phyloP scores from a whole-genome alignment of 2,113 vertebrate genomes.

The Callaeas wilsoni region DNA sequence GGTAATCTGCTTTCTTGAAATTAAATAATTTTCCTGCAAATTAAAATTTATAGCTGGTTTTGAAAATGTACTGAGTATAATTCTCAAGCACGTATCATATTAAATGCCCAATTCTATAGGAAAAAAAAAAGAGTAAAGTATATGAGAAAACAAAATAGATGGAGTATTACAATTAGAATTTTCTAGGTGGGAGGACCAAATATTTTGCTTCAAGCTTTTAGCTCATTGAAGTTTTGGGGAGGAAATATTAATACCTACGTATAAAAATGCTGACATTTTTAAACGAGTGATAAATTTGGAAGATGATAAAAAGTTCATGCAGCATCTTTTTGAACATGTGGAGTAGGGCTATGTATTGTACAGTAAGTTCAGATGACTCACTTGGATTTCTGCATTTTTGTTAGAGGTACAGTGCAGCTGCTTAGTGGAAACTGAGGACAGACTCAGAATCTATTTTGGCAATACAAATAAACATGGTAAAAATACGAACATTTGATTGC shows the following conservation, averaged over 20 bases:
- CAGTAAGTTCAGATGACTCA: not conserved
- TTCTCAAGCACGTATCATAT: not conserved
- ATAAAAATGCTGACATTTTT: not conserved
- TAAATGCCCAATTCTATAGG: not conserved
- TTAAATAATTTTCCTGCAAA: slow-evolving; percentile 5
- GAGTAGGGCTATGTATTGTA: not conserved
- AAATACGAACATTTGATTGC: not conserved
- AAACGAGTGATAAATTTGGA: not conserved
- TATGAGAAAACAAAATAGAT: not conserved
- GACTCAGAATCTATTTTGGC: not conserved
- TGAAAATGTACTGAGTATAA: not conserved
- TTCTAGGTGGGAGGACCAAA: not conserved
- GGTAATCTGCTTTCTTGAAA: not conserved
- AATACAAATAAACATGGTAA: not conserved
- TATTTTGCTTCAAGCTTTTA: not conserved
- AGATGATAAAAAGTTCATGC: not conserved
- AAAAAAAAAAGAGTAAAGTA: not conserved
- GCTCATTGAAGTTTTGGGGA: not conserved
- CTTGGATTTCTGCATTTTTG: not conserved
- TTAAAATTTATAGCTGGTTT: slow-evolving; percentile 36
- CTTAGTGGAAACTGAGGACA: not conserved
- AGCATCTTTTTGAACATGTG: not conserved
- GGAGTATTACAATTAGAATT: not conserved
- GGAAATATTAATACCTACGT: not conserved
- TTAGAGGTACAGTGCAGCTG: not conserved